Base-by-base conservation (phyloP, 2,797 vertebrate species). In the Myotis vivesi region DNA sequence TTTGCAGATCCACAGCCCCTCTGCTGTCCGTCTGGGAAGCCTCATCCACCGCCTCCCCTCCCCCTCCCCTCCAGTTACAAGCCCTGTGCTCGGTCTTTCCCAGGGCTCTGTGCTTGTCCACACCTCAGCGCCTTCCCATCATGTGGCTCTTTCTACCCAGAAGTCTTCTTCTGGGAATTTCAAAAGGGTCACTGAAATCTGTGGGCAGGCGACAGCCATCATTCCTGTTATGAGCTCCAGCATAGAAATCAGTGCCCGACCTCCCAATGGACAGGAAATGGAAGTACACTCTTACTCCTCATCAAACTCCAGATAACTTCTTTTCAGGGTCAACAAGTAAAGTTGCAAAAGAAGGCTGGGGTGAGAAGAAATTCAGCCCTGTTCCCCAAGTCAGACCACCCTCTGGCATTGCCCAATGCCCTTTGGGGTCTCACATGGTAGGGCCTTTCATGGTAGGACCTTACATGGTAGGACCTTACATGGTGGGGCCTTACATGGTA, bases 131-230 rank as follows among this genome's bases (percentile, higher is more conserved):
- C 44, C 55, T 94, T 87, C 81, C 49, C 17, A 4, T 79, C 41
- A 4, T 20, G 2, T 38, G 53, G 10, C 49, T 77, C 57, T 94
- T 87, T 91, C 16, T 94, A 44, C 59, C 38, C 49, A 72, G 84
- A 91, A 81, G 25, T 28, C 33, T 49, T n/a, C 68, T 94, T 95
- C 90, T 36, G 72, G 92, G 49, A 92, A 82, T 71, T 79, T 38
- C 10, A 4, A 38, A 44, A 75, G 76, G 9, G n/a, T 68, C 44
- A 0, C 41, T 68, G 73, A 53, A 51, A 19, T 53, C 77, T 53
- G 51, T 38, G 30, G 8, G 12, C 4, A 0, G 36, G 41, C 64
- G 36, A 17, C 20, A 25, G 41, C 36, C 28, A 30, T 41, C 44
- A 25, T 53, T 75, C 6, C 30, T 23, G 12, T 44, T 8, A 46